phyloP scores from a whole-genome alignment of 1,140 invertebrate genomes.

The Megalonaias nervosa region DNA sequence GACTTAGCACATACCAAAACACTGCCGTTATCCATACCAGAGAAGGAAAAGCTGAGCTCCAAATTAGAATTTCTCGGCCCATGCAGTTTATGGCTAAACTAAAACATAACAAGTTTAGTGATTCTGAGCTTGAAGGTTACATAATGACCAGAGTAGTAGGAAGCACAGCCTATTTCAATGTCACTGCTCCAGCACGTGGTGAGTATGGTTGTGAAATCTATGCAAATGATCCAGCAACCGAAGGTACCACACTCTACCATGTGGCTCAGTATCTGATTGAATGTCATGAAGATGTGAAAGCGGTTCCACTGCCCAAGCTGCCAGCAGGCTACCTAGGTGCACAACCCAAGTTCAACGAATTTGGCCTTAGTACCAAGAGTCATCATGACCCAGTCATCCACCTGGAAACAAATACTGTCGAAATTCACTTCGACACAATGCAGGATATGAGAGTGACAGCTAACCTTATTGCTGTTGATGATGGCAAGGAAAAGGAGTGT shows the following conservation, averaged over 20 bases:
- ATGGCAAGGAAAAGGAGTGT: constrained; percentile 58
- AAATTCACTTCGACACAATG: constrained; percentile 57
- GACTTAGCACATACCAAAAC: constrained; percentile 64
- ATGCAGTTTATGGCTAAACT: constrained; percentile 71
- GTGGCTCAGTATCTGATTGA: constrained; percentile 69
- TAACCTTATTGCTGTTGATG: constrained; percentile 61
- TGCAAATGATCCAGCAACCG: constrained; percentile 68
- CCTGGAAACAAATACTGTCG: constrained; percentile 59
- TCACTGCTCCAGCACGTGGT: constrained; percentile 65
- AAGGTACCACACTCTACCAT: constrained; percentile 69
- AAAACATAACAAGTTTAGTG: constrained; percentile 62
- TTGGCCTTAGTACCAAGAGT: constrained; percentile 61
- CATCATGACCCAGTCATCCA: constrained; percentile 69
- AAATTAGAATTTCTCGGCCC: constrained; percentile 56
- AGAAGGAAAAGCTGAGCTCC: constrained; percentile 65
- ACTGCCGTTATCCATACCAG: constrained; percentile 62
- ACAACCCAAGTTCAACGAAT: constrained; percentile 66
- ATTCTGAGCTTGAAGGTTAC: constrained; percentile 66
- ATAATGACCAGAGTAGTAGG: constrained; percentile 67
- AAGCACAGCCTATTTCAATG: constrained; percentile 68
- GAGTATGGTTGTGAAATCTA: constrained; percentile 72
- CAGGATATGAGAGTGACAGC: constrained; percentile 66
- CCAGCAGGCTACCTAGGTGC: constrained; percentile 69
- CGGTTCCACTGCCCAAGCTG: constrained; percentile 64
- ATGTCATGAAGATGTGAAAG: constrained; percentile 65